Conservation (phyloP, 2,888 invertebrate species). For the Amphipyra berbera region DNA sequence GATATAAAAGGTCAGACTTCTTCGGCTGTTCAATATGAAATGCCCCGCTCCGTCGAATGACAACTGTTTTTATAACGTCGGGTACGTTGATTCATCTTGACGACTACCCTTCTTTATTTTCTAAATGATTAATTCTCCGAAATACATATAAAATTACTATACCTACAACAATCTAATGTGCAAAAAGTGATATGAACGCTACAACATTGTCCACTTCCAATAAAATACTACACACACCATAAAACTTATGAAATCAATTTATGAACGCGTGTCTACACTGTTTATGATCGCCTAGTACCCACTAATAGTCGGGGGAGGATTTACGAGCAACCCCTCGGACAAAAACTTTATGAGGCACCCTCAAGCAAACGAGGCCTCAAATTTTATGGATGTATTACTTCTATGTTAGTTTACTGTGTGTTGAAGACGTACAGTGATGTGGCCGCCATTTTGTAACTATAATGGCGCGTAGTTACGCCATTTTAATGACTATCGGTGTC, state of each 20-base stretch:
- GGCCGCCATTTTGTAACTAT: conserved; percentile 31
- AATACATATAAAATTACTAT: too few relatives aligned
- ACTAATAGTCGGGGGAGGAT: conserved; percentile 49
- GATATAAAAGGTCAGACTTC: too few relatives aligned
- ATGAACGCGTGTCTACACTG: conserved; percentile 47
- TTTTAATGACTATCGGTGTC: not conserved
- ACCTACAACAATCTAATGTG: not conserved
- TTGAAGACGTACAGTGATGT: conserved; percentile 34
- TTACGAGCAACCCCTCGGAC: conserved; percentile 53
- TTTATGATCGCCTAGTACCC: conserved; percentile 53
- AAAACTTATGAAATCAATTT: conserved; percentile 60
- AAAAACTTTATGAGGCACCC: conserved; percentile 59
- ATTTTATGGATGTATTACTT: conserved; percentile 59
- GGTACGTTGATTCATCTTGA: too few relatives aligned
- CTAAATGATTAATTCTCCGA: too few relatives aligned
- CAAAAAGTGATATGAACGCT: conserved; percentile 11
- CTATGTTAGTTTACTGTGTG: conserved; percentile 53
- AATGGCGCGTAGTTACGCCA: not conserved
- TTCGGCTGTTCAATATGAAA: too few relatives aligned
- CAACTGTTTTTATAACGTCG: too few relatives aligned
- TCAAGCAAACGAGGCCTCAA: conserved; percentile 59
- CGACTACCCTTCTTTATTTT: too few relatives aligned
- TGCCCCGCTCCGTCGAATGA: too few relatives aligned
- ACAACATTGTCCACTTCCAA: conserved; percentile 28
- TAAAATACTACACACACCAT: conserved; percentile 35